phyloP scores from a whole-genome alignment of 2,113 vertebrate genomes.

The Podarcis cretensis region DNA sequence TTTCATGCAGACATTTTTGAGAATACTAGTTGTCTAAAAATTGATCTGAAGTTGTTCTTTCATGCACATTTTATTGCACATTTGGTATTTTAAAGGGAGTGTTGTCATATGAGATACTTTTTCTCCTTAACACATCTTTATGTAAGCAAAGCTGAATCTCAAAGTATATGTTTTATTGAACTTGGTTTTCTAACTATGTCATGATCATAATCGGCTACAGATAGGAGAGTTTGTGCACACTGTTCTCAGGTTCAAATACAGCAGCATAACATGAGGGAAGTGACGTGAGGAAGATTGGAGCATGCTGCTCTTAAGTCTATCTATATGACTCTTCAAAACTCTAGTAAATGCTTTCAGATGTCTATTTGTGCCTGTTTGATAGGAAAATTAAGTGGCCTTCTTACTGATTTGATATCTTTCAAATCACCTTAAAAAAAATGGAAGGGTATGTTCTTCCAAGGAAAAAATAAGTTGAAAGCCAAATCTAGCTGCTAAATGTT shows the following conservation, averaged over 20 bases:
- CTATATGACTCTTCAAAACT: not conserved
- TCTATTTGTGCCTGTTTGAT: not conserved
- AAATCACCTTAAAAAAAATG: not conserved
- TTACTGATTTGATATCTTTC: not conserved
- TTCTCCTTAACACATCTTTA: not conserved
- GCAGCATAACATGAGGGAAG: not conserved
- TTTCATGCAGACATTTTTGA: not conserved
- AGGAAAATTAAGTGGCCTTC: slow-evolving; percentile 18
- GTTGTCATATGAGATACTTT: not conserved
- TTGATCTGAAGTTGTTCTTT: not conserved
- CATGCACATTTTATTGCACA: not conserved
- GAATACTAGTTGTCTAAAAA: not conserved
- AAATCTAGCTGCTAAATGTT: slow-evolving; percentile 26
- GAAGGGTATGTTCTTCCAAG: not conserved
- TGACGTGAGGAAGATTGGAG: not conserved
- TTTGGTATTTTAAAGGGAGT: not conserved
- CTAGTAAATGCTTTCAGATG: not conserved
- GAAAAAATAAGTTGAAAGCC: not conserved
- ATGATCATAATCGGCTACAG: slow-evolving; percentile 1
- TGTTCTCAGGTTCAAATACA: slow-evolving; percentile 17
- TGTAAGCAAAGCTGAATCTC: not conserved
- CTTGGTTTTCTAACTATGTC: not conserved
- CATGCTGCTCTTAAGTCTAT: not conserved
- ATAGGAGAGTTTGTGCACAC: slow-evolving; percentile 20
- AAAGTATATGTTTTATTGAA: not conserved